These are phyloP conservation scores for Rattus norvegicus DNA, from an alignment of 2,113 vertebrate species.

Conservation along the genomic window DNA sequence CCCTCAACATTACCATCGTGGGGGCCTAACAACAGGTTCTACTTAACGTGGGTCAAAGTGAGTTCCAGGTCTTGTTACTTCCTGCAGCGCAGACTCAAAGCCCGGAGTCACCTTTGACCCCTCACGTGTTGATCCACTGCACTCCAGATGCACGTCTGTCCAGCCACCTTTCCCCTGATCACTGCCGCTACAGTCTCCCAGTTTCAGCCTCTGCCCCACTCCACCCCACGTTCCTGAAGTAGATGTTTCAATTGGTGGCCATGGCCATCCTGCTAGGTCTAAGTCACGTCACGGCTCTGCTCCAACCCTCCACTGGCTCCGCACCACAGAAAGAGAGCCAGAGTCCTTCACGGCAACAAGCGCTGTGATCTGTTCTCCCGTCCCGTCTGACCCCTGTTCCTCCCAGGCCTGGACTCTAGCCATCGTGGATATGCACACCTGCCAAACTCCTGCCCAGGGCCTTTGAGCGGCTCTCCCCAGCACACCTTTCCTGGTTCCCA, in stretches of 20 bases:
- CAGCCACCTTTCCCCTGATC: background rate
- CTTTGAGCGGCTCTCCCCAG: background rate
- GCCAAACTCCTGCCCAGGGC: background rate
- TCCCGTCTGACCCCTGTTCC: background rate
- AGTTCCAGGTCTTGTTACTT: background rate
- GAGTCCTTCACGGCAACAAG: background rate
- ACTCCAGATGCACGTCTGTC: background rate
- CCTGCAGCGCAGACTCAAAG: background rate
- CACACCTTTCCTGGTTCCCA: background rate
- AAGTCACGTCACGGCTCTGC: background rate
- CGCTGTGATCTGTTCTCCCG: background rate
- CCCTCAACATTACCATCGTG: rapidly evolving
- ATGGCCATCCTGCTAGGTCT: background rate
- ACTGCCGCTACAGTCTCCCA: background rate
- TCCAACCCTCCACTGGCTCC: background rate
- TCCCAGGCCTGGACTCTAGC: background rate
- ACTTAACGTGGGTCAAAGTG: rapidly evolving
- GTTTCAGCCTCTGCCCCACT: background rate
- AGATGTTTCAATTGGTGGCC: conserved; percentile 57
- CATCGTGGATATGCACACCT: too few species aligned
- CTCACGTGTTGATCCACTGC: background rate
- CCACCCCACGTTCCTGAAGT: background rate
- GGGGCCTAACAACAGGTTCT: too few species aligned
- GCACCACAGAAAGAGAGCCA: conserved; percentile 10
- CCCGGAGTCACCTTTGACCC: background rate